phyloP scores from a whole-genome alignment of 1,140 invertebrate species.

The Caenorhabditis briggsae region DNA sequence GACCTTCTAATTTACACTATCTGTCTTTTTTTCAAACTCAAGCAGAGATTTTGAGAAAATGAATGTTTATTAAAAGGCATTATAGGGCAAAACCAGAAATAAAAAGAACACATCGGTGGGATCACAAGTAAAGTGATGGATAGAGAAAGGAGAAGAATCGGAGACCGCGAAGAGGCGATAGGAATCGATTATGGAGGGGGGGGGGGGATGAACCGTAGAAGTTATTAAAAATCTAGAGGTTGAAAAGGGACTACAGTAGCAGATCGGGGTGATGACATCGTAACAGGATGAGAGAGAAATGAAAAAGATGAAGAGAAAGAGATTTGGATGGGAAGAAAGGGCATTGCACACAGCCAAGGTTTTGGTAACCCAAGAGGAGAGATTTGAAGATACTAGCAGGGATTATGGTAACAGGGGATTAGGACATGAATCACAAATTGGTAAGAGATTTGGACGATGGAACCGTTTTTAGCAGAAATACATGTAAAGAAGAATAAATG shows the following conservation, averaged over 20 bases:
- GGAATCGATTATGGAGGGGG: background rate
- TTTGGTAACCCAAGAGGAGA: background rate
- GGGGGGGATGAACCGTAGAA: background rate
- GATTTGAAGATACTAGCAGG: background rate
- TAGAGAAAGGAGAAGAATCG: background rate
- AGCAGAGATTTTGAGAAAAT: background rate
- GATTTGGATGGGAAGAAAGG: background rate
- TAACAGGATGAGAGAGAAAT: background rate
- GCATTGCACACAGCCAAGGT: background rate
- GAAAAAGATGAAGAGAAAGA: background rate
- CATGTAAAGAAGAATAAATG: background rate
- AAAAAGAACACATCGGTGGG: slow-evolving; percentile 21
- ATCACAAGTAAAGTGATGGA: background rate
- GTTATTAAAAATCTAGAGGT: background rate
- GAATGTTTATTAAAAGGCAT: background rate
- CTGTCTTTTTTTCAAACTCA: background rate
- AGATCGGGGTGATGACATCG: slow-evolving; percentile 10
- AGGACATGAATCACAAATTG: slow-evolving; percentile 1
- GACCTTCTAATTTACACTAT: too few relatives aligned
- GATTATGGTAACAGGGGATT: background rate
- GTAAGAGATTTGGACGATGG: background rate
- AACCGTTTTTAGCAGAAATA: slow-evolving; percentile 8
- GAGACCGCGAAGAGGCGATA: background rate
- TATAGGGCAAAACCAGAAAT: background rate
- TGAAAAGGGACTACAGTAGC: background rate